Conservation (phyloP, 2,113 vertebrate genomes). For the Myxocyprinus asiaticus region DNA sequence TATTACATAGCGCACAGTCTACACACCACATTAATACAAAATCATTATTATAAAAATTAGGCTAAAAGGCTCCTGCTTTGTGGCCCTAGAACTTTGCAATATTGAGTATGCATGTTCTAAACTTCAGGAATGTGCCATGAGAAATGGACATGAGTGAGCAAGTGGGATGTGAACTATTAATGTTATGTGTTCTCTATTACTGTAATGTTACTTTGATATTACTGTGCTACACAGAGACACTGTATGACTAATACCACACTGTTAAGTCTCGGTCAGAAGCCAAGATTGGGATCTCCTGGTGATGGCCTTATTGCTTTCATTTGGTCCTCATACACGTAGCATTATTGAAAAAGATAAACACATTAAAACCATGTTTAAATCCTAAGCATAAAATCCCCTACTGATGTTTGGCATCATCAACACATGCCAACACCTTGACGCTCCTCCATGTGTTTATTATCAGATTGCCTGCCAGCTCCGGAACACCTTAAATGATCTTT, state of each 20-base stretch:
- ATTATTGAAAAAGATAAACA: constrained; percentile 19
- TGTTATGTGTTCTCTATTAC: not conserved
- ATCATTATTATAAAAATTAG: too few relatives aligned
- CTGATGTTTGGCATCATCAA: constrained; percentile 20
- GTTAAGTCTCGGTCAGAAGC: not conserved
- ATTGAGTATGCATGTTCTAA: too few relatives aligned
- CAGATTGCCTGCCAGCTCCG: constrained; percentile 6
- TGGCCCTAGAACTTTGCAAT: too few relatives aligned
- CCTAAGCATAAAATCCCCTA: not conserved
- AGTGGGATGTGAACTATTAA: not conserved
- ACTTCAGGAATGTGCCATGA: not conserved
- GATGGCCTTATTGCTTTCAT: not conserved
- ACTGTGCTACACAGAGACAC: not conserved
- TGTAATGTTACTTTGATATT: constrained; percentile 19
- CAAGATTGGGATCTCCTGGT: too few relatives aligned
- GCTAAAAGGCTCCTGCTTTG: too few relatives aligned
- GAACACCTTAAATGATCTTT: constrained; percentile 7
- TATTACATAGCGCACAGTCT: too few relatives aligned
- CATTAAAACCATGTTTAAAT: constrained; percentile 13
- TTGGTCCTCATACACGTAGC: not conserved
- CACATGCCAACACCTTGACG: too few relatives aligned
- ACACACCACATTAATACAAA: too few relatives aligned
- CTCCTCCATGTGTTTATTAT: constrained; percentile 25
- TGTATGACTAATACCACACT: not conserved
- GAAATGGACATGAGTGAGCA: not conserved